A percentile compares a stretch with the other conserved stretches of the same genome.
Evolutionary conservation across 2,797 vertebrate species (phyloP).

Genomic region (Sparus aurata): DNA sequence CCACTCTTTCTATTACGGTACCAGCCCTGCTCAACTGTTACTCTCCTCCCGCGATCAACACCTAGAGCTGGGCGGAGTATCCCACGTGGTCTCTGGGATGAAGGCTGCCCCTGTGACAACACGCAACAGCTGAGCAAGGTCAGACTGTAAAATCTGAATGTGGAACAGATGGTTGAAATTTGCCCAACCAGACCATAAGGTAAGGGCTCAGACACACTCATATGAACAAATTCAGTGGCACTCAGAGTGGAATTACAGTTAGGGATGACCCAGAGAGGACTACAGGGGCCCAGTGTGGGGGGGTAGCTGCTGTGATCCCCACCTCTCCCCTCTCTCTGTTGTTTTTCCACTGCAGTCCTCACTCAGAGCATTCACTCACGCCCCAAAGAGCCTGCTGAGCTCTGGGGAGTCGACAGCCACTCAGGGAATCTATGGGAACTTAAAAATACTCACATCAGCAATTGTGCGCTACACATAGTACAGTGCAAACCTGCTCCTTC

Average conservation of each 20-base stretch:
- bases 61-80: conserved; percentile 15
- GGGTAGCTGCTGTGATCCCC: conserved; percentile 33
- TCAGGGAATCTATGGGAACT: conserved; percentile 79
- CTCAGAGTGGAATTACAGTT: conserved; percentile 54
- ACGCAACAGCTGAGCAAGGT: conserved; percentile 81
- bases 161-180: conserved; percentile 30
- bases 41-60: conserved; percentile 17
- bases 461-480: conserved; percentile 57
- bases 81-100: conserved; percentile 32
- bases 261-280: conserved; percentile 24
- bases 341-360: conserved; percentile 65
- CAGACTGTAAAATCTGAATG: conserved; percentile 53
- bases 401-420: conserved; percentile 72
- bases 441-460: conserved; percentile 83
- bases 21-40: conserved; percentile 31
- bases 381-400: conserved; percentile 72
- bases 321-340: conserved; percentile 49
- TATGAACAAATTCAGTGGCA: conserved; percentile 31
- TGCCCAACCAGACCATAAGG: conserved; percentile 11
- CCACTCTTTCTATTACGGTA: conserved; percentile 37
- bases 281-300: conserved; percentile 12
- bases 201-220: conserved; percentile 11
- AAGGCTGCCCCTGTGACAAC: conserved; percentile 62
- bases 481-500: conserved; percentile 45
- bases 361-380: conserved; percentile 69